These are phyloP conservation scores for Mya arenaria DNA, from an alignment of 1,140 invertebrate genomes.

Conservation along the genomic window DNA sequence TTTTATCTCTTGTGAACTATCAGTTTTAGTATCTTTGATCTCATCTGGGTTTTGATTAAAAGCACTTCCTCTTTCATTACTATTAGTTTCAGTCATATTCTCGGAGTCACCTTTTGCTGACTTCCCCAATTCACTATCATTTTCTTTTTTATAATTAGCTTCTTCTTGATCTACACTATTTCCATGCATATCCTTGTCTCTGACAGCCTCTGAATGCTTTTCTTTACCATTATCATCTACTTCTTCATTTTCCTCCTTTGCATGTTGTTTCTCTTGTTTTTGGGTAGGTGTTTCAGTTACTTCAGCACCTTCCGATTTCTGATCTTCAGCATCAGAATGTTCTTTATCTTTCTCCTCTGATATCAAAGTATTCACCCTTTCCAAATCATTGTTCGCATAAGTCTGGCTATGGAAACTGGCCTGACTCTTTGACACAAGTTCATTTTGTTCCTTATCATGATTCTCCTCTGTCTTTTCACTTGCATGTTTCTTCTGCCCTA, in stretches of 20 bases:
- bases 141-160: conserved; percentile 38
- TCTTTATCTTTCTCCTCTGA: conserved; percentile 39
- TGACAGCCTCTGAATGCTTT: neutral
- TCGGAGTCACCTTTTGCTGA: neutral
- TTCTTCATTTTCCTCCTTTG: neutral
- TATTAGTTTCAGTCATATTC: neutral
- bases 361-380: conserved; percentile 48
- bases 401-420: conserved; percentile 7
- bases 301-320: conserved; percentile 16
- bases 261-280: no score
- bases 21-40: neutral
- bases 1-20: conserved; percentile 15
- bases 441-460: neutral
- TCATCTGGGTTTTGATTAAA: neutral
- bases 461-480: no score
- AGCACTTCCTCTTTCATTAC: neutral
- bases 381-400: conserved; percentile 34
- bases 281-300: no score
- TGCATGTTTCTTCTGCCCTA: no score
- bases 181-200: neutral
- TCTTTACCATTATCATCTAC: neutral
- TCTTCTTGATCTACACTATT: no score
- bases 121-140: neutral
- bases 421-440: neutral
- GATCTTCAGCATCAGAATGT: conserved; percentile 1